Base-by-base conservation (phyloP, 2,888 invertebrate species). In the Podotricha telesiphe region DNA sequence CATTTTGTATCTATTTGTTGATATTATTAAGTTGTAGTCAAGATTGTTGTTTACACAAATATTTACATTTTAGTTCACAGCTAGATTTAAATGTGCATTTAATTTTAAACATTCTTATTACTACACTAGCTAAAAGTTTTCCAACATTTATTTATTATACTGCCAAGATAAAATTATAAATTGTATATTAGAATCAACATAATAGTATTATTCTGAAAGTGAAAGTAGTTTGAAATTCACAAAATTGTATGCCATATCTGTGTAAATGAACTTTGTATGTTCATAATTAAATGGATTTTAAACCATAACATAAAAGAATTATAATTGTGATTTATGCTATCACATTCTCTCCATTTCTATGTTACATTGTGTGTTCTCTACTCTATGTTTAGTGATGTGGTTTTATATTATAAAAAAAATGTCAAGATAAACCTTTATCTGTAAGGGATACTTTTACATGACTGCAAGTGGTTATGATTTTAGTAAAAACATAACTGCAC, bases 1-100 rank as follows among this genome's bases (percentile, higher is more conserved):
- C 47, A 20, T 63, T 70, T 48, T 45, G 19, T 62, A 53, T 45
- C 22, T 64, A 45, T 50, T 66, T 56, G 48, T 40, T 63, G 28
- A 45, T 65, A 45, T 50, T 63, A 42, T 66, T 17, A 20, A 34
- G 22, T 61, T 55, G 1, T 19, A 62, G 7, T 17, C 28, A 48
- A 40, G 13, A 11, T 37, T 64, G 37, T 63, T 58, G 19, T 13
- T 59, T 22, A 40, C 42, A 50, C 42, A 11, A 65, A 37, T 45
- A 40, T 56, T 48, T 40, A 62, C 4, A 48, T n/a, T 65, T 67
- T 70, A 70, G 58, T 65, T 47, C 22, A 40, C 63, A 63, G 68
- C 66, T 71, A 69, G 65, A 62, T 71, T 66, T 66, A 47, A 42
- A 45, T 56, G 45, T 66, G 69, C 69, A 72, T 71, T 55, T 72